Conservation (phyloP, 2,888 invertebrate genomes). For the Euspilapteryx auroguttella region DNA sequence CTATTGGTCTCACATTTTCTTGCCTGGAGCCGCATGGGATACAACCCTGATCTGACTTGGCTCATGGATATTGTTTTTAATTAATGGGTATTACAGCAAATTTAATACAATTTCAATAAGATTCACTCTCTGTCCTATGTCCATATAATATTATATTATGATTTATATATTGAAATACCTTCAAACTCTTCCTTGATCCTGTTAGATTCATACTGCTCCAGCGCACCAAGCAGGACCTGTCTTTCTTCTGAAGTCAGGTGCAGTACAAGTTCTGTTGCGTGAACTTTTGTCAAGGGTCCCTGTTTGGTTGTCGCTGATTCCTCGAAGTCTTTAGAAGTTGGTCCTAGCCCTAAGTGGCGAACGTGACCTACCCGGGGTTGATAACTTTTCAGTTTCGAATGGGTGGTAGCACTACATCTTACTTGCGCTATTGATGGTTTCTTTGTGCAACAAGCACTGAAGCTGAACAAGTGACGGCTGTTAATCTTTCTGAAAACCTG, state of each 20-base stretch:
- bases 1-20: too few relatives aligned
- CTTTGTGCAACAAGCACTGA: constrained; percentile 19
- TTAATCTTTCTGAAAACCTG: constrained; percentile 19
- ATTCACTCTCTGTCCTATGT: too few relatives aligned
- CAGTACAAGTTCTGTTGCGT: constrained; percentile 73
- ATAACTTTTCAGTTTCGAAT: too few relatives aligned
- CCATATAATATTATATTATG: too few relatives aligned
- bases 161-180: constrained; percentile 61
- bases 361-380: too few relatives aligned
- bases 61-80: too few relatives aligned
- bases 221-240: constrained; percentile 65
- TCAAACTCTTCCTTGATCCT: constrained; percentile 76
- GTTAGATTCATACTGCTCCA: constrained; percentile 75
- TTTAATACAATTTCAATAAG: too few relatives aligned
- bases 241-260: constrained; percentile 75
- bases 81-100: too few relatives aligned
- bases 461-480: constrained; percentile 14
- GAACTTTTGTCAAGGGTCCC: constrained; percentile 64
- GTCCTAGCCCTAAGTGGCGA: constrained; percentile 40
- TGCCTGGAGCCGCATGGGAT: too few relatives aligned
- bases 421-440: constrained; percentile 15
- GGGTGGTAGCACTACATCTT: too few relatives aligned
- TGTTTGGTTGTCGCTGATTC: constrained; percentile 17
- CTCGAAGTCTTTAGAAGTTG: constrained; percentile 46
- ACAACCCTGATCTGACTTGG: too few relatives aligned